Percentiles rank a stretch among this genome's conserved stretches.
Conservation (phyloP, 2,113 vertebrate species). For the Leiothrix lutea region DNA sequence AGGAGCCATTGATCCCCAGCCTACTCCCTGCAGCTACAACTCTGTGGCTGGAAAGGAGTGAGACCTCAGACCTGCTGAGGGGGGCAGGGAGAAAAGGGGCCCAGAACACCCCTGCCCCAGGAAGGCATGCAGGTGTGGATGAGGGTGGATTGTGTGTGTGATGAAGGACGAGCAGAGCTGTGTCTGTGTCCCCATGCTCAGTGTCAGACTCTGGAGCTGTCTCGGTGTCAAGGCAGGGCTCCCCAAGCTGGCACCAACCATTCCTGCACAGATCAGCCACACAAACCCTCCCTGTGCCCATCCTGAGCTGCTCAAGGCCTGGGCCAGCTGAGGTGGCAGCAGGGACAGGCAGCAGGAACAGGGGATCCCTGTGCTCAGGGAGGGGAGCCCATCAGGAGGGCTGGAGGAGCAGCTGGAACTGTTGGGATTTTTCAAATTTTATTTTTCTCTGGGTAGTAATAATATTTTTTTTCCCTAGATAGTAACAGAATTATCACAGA, state of each 20-base stretch:
- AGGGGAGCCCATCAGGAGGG: background rate
- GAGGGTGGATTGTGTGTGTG: rapidly evolving
- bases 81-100: background rate
- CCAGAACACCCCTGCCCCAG: rapidly evolving
- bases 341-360: background rate
- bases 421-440: rapidly evolving
- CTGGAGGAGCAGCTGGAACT: background rate
- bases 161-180: background rate
- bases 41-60: background rate
- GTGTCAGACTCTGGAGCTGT: rapidly evolving
- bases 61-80: background rate
- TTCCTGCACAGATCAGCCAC: background rate
- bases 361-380: background rate
- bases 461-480: background rate
- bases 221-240: rapidly evolving
- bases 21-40: rapidly evolving
- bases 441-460: background rate
- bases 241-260: background rate
- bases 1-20: background rate
- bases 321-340: background rate
- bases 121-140: rapidly evolving
- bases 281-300: rapidly evolving
- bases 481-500: background rate
- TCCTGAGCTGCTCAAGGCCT: background rate
- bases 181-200: rapidly evolving